Evolutionary conservation across 2,888 invertebrate genomes (phyloP), one percentile per base, ranked within the genome.

Genomic region (Magallana nippona): DNA sequence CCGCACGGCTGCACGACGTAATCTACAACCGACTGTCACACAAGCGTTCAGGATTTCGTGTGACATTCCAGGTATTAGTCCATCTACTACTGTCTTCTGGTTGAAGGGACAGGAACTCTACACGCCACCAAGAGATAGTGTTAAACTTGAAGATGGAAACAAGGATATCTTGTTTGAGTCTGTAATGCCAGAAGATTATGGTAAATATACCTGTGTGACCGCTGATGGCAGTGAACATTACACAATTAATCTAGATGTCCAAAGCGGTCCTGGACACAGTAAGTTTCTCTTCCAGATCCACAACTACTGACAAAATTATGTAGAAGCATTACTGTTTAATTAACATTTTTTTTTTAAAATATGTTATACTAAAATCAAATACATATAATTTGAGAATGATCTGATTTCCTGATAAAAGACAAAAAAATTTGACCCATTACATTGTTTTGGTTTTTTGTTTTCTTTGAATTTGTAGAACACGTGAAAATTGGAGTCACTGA

Each of bases 141-240:
- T 71, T 13, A 71, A 71, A 15, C 32, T 71, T 71, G 71, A 71
- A 71, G 27, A 22, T 27, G 71, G 71, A 71, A 71, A 71, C 10
- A 27, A 13, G 5, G 71, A 10, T 27, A 71, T 71, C 2, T 11
- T 71, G 27, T 71, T 71, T 22, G 71, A 71, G 13, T 71, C 71
- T 32, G 27, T 71, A 5, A 71, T 71, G 71, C 71, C 32, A 13
- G 71, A 71, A 71, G 71, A 71, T 71, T 71, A 71, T 22, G 71
- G 71, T 15, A 15, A 13, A 13, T 71, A 71, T 27, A 71, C 71
- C 3, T 71, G 71, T 71, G 71, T 71, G 10, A 27, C 71, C 2
- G 27, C 71, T 5, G 71, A 71, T 15, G 71, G 71, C 32, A 10
- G 17, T 17, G 71, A 71, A 71, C 15, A 27, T 32, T 71, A 71